Percentiles rank a stretch among this genome's conserved stretches.
Evolutionary conservation across 2,113 vertebrate genomes (phyloP).

Genomic region (Catagonus wagneri): DNA sequence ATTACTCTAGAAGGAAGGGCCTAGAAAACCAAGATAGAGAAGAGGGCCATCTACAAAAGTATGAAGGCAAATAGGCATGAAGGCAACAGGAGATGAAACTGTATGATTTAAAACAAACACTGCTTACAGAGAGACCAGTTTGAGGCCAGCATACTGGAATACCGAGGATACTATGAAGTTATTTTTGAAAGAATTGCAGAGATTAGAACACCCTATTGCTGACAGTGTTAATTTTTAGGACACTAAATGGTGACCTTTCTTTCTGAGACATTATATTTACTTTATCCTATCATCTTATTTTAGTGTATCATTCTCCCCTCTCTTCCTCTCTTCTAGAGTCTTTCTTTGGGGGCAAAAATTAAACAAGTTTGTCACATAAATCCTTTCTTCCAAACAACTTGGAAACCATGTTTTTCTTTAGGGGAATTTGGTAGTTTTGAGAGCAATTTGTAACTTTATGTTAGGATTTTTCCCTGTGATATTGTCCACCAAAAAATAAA

Average conservation of each 20-base stretch:
- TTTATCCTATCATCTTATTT: background rate
- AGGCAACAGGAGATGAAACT: background rate
- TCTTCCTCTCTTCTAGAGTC: background rate
- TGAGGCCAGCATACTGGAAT: background rate
- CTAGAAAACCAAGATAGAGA: background rate
- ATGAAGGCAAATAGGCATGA: background rate
- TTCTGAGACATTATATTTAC: background rate
- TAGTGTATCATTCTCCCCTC: background rate
- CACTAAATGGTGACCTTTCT: background rate
- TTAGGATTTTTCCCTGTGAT: background rate
- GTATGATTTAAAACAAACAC: background rate
- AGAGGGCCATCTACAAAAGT: background rate
- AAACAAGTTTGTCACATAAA: background rate
- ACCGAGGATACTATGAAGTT: background rate
- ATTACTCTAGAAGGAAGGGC: background rate
- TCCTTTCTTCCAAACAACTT: background rate
- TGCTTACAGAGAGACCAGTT: background rate
- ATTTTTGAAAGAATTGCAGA: background rate
- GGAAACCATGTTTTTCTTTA: background rate
- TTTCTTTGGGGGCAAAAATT: conserved; percentile 27
- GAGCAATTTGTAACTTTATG: background rate
- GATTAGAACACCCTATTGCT: background rate
- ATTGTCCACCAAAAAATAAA: background rate
- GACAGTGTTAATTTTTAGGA: background rate
- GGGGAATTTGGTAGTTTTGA: conserved; percentile 29